Evolutionary conservation across 1,140 invertebrate species (phyloP), one percentile per base, ranked within the genome.

Genomic region (Lepidostoma basale): DNA sequence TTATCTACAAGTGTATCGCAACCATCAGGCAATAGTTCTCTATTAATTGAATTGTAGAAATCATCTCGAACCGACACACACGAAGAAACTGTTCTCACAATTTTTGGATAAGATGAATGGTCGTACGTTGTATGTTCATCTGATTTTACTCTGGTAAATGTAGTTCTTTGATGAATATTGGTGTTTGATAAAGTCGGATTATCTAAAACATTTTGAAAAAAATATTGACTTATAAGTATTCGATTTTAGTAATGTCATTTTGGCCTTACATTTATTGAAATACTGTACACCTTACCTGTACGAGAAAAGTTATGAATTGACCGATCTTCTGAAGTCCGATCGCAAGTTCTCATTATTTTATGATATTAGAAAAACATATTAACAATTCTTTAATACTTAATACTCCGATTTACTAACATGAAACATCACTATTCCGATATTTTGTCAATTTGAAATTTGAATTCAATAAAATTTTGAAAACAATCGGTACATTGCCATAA

Each of bases 281-380:
- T 9, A 22, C 25, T 49, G 22, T 5, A 36, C 8, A 20, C 2
- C 45, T 25, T 49, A 3, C n/a, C 10, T 23, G 4, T 9, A 12
- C 20, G 45, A 49, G 45, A 49, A 49, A 23, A 49, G 3, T n/a
- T n/a, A n/a, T n/a, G n/a, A n/a, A n/a, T n/a, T n/a, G 3, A 49
- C 22, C 45, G 22, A 23, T 49, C 22, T 49, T 20, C 6, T 25
- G 20, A 25, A 49, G 22, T 49, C 12, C 45, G 8, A 23, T 18
- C 45, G 25, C 23, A 49, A 6, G 45, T 49, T 49, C 45, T 49
- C 45, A 49, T 49, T 49, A 49, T 49, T 49, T 49, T 4, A 49
- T 16, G 45, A 23, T 49, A 12, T 8, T 14, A 1, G 23, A 47
- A 20, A 47, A 18, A 47, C 22, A 22, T 8, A 12, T 10, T 23